Evolutionary conservation across 2,797 vertebrate species (phyloP), one percentile per base, ranked within the genome.

Genomic region (Diplodus puntazzo): DNA sequence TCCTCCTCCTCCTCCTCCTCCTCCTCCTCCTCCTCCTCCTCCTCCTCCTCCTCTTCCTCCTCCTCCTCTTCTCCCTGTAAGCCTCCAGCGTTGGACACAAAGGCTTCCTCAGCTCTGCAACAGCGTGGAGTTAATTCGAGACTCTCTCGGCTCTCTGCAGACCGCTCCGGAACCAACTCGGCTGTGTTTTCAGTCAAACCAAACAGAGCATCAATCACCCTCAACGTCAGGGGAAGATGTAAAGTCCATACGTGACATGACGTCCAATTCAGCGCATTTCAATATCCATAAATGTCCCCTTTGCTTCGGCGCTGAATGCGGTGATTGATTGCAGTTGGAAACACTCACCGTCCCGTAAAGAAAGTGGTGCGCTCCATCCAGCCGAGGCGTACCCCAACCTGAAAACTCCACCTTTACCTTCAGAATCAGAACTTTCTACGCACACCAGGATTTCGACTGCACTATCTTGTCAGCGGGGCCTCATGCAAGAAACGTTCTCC

Each of bases 31-130:
- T 25, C 53, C 55, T 13, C 48, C 46, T 62, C 68, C 13, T 50
- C 66, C 25, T 25, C 25, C 25, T 25, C 25, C 3, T 27, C 27
- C 27, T 27, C 27, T 4, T 27, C 27, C 0, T 27, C 27, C 3
- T 27, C 54, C 55, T 13, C 48, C 46, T 63, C 68, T 16, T 50
- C 66, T 46, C 68, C 39, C 59, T 83, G 60, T 71, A 18, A 21
- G 63, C 87, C 76, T 87, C 64, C 23, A 88, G 81, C 67, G 13
- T 49, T 63, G 65, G 69, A 85, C 77, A 85, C 86, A 88, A 79
- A 88, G 78, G 49, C 69, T 83, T 80, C 59, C 80, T 73, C 72
- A 62, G 81, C 79, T 81, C 78, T 68, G 75, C 73, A 85, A 68
- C 74, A 61, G 30, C 11, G 49, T 50, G 64, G 52, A 73, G 80